Percentiles rank a stretch among this genome's conserved stretches.
phyloP scores from a whole-genome alignment of 1,140 invertebrate species.

The Zaprionus tsacasi region DNA sequence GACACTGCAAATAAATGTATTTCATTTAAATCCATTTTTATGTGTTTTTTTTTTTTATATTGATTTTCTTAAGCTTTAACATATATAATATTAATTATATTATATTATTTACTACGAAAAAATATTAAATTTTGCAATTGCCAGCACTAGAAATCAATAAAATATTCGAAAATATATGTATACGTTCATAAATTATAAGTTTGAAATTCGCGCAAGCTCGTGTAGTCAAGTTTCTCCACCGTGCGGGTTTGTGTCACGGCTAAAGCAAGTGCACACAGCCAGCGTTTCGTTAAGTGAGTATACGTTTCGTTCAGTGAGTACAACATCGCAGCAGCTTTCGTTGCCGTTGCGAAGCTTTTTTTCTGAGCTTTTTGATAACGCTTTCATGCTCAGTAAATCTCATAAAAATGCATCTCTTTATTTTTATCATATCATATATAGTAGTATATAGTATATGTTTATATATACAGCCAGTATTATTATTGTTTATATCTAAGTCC shows the following conservation, averaged over 20 bases:
- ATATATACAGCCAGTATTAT: constrained; percentile 1
- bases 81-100: too few relatives aligned
- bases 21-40: too few relatives aligned
- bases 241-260: background rate
- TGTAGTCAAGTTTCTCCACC: background rate
- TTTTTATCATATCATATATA: background rate
- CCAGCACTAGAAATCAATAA: constrained; percentile 18
- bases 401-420: constrained; percentile 2
- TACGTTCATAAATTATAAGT: background rate
- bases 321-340: background rate
- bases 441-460: background rate
- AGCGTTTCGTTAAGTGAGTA: background rate
- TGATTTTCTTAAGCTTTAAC: too few relatives aligned
- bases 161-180: constrained; percentile 8
- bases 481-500: background rate
- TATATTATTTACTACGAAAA: background rate
- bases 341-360: background rate
- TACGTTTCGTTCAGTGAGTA: background rate
- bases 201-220: background rate
- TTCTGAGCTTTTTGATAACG: background rate
- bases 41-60: too few relatives aligned
- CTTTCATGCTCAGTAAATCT: background rate
- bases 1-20: too few relatives aligned
- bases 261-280: background rate
- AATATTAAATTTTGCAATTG: background rate